These are phyloP conservation scores for Dendrocincla fuliginosa DNA, from an alignment of 2,797 vertebrate species.

Conservation along the genomic window DNA sequence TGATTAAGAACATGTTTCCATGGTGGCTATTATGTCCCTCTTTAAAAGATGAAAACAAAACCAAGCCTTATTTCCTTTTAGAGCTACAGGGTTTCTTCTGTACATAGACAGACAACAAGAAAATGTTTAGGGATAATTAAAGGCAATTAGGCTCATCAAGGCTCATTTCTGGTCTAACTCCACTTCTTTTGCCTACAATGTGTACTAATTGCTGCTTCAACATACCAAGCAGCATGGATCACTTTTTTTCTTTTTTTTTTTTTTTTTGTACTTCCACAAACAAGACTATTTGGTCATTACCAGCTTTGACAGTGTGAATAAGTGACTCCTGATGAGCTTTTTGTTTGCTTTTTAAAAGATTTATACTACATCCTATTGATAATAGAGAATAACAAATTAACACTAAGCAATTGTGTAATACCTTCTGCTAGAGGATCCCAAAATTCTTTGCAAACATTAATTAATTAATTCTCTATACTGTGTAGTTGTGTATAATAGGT, in stretches of 20 bases:
- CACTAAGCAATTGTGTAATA: background rate
- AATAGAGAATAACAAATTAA: constrained; percentile 48
- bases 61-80: constrained; percentile 73
- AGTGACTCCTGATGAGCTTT: constrained; percentile 46
- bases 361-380: constrained; percentile 21
- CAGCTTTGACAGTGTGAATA: constrained; percentile 64
- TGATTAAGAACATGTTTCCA: constrained; percentile 79
- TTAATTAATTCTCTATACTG: constrained; percentile 31
- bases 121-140: constrained; percentile 78
- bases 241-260: background rate
- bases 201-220: constrained; percentile 73
- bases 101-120: constrained; percentile 72
- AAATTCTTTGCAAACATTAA: constrained; percentile 39
- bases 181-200: constrained; percentile 58
- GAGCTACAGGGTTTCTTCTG: constrained; percentile 73
- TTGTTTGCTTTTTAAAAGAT: constrained; percentile 37
- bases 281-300: constrained; percentile 63
- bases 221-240: constrained; percentile 53
- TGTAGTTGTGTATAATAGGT: background rate
- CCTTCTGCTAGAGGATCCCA: constrained; percentile 23
- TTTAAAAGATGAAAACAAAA: constrained; percentile 76
- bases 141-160: constrained; percentile 78
- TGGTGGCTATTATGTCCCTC: constrained; percentile 72
- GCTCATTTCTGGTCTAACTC: constrained; percentile 56
- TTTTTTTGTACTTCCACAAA: constrained; percentile 58